These are phyloP conservation scores for Riparia riparia DNA, from an alignment of 2,113 vertebrate species.

Conservation along the genomic window DNA sequence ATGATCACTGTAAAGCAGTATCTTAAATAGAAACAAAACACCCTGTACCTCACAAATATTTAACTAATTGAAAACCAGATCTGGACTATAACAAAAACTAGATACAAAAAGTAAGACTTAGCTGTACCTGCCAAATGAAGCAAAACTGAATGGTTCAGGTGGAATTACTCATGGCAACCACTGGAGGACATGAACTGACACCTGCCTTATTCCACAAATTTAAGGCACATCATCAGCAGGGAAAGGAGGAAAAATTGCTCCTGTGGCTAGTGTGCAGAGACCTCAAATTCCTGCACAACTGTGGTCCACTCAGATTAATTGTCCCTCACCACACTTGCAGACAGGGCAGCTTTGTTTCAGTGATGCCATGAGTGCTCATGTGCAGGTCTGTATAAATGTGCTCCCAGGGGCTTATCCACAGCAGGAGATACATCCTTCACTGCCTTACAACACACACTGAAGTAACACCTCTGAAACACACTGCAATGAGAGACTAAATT, in stretches of 20 bases:
- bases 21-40: not conserved
- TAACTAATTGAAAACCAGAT: not conserved
- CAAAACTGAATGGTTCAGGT: not conserved
- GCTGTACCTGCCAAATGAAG: not conserved
- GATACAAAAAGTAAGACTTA: not conserved
- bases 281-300: not conserved
- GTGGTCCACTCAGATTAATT: not conserved
- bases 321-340: not conserved
- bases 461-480: not conserved
- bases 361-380: not conserved
- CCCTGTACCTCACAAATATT: not conserved
- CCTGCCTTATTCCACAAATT: not conserved
- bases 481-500: not conserved
- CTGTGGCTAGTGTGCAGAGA: not conserved
- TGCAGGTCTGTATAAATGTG: not conserved
- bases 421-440: not conserved
- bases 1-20: not conserved
- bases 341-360: not conserved
- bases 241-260: not conserved
- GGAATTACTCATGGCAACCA: not conserved
- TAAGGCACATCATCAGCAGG: not conserved
- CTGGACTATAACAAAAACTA: not conserved
- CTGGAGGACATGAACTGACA: not conserved
- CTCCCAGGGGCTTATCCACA: not conserved
- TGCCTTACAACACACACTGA: not conserved